Percentiles rank a stretch among this genome's conserved stretches.
These are phyloP conservation scores for Tragelaphus scriptus DNA, from an alignment of 2,113 vertebrate genomes.

Conservation along the genomic window DNA sequence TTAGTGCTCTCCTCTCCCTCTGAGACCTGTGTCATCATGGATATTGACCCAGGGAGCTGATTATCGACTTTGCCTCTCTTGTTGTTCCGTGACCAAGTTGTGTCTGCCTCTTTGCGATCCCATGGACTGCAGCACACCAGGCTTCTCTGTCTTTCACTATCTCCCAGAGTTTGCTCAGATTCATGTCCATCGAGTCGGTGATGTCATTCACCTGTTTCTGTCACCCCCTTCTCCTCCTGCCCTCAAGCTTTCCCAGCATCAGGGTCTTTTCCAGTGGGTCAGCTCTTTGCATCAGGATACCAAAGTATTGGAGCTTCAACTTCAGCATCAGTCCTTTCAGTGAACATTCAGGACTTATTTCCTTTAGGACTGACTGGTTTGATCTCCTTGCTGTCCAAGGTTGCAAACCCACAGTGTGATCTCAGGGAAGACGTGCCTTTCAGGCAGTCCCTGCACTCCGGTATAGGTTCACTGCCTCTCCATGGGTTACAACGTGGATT, in stretches of 20 bases:
- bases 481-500: fast-evolving
- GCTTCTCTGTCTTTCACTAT: background rate
- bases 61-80: background rate
- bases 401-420: background rate
- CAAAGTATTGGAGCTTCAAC: background rate
- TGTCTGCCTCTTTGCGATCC: background rate
- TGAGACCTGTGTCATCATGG: background rate
- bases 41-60: background rate
- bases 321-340: background rate
- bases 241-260: background rate
- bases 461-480: background rate
- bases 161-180: background rate
- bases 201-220: background rate
- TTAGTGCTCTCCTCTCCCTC: background rate
- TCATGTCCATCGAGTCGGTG: background rate
- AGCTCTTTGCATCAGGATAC: background rate
- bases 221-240: background rate
- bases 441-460: background rate
- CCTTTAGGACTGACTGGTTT: background rate
- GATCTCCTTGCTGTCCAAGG: background rate
- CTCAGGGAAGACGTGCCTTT: background rate
- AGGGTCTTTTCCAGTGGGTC: background rate
- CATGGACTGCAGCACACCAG: background rate
- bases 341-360: background rate
- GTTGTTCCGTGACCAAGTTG: background rate